Evolutionary conservation across 53 echinoderm and acorn worm genomes (phyloP), one percentile per base, ranked within the genome.

Genomic region (Luidia sarsii): DNA sequence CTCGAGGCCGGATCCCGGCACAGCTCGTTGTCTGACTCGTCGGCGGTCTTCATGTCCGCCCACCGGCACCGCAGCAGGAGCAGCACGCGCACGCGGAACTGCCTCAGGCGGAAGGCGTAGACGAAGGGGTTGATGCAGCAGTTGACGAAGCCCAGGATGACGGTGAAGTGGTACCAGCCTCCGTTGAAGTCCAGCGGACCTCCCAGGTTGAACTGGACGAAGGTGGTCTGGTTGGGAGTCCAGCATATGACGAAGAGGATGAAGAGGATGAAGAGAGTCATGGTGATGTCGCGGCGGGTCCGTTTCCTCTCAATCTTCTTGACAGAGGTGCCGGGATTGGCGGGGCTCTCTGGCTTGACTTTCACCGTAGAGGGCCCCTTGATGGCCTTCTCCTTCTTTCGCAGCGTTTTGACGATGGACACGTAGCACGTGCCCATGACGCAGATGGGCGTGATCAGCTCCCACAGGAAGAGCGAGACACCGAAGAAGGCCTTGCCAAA

Each of bases 181-280:
- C 91, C 89, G 59, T 85, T 65, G 65, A 91, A 88, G 51, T 91
- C 83, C 7, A 94, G 82, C 14, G 77, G 79, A 24, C 89, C 91
- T 13, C 89, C 89, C 9, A 94, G 74, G 49, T 94, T 94, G 65
- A 85, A 91, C 50, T 68, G 82, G 51, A 94, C 83, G 55, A 91
- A 94, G 0, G 94, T 94, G 68, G 86, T 70, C 48, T 94, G 94
- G 36, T 94, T 94, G 0, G 94, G 94, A 4, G 89, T 89, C 94
- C 94, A 94, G 57, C 94, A 94, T 28, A 94, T 60, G 50, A 94
- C 75, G 72, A 83, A 94, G 18, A 94, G 83, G 38, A 91, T 70
- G 59, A 89, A 94, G 27, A 94, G 64, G 7, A 91, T 89, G 50
- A 91, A 77, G 10, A 91, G 83, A 0, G 91, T 94, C 35, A 85